These are phyloP conservation scores for Hydractinia echinata DNA, from an alignment of 30 jellyfish, hydroid and myxozoan genomes.

Conservation along the genomic window DNA sequence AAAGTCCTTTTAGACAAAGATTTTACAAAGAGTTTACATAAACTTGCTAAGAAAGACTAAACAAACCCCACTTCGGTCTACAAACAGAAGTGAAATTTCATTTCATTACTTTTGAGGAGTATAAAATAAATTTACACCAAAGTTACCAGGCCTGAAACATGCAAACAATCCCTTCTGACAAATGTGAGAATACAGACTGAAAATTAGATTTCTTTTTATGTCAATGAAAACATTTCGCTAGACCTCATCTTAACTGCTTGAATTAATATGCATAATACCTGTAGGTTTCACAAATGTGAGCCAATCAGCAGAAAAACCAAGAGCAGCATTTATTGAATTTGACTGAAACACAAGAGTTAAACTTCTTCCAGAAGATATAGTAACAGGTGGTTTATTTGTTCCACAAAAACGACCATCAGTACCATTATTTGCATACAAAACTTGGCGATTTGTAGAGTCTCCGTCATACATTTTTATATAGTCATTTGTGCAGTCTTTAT, in stretches of 20 bases:
- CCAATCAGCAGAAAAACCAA: constrained; percentile 69
- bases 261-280: constrained; percentile 32
- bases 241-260: no score
- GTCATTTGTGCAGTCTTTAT: constrained; percentile 41
- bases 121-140: no score
- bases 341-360: constrained; percentile 53
- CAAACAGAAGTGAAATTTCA: no score
- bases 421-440: constrained; percentile 22
- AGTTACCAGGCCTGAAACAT: no score
- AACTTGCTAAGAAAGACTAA: no score
- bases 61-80: no score
- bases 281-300: constrained; percentile 34
- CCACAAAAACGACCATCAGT: constrained; percentile 68
- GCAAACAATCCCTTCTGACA: background rate
- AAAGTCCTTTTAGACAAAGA: no score
- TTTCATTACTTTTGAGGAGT: no score
- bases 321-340: constrained; percentile 36
- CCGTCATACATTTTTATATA: constrained; percentile 61
- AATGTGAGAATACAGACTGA: background rate
- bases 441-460: constrained; percentile 37
- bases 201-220: background rate
- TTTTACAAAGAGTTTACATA: no score
- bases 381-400: constrained; percentile 43
- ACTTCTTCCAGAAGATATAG: constrained; percentile 53
- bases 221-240: no score